Percentiles rank a stretch among this genome's conserved stretches.
phyloP scores from a whole-genome alignment of 2,113 vertebrate genomes.

The Tupaia chinensis region DNA sequence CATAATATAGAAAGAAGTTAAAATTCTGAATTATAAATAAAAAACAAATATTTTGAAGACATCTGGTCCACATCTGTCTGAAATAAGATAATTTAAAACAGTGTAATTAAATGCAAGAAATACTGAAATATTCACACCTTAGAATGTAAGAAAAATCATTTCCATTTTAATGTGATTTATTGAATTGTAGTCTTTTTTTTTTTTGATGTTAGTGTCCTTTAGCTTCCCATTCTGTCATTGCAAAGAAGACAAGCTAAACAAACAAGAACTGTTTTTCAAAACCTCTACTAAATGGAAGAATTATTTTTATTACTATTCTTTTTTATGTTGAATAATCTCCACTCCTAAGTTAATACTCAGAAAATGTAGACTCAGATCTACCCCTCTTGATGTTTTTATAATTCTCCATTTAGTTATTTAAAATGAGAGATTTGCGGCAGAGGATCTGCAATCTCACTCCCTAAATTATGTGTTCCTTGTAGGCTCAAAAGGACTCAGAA shows the following conservation, averaged over 20 bases:
- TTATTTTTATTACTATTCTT: constrained; percentile 47
- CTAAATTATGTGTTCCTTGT: constrained; percentile 43
- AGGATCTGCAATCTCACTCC: constrained; percentile 34
- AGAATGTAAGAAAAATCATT: constrained; percentile 74
- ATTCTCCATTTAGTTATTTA: constrained; percentile 58
- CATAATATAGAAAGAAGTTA: constrained; percentile 83
- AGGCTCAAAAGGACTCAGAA: not conserved
- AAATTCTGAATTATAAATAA: constrained; percentile 87
- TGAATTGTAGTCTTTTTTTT: constrained; percentile 61
- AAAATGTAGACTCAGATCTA: constrained; percentile 33
- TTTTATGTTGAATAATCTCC: constrained; percentile 24
- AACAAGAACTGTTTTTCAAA: constrained; percentile 67
- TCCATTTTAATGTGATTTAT: constrained; percentile 72
- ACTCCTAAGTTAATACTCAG: constrained; percentile 62
- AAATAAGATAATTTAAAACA: constrained; percentile 86
- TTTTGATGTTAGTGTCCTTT: constrained; percentile 46
- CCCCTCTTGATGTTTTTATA: constrained; percentile 50
- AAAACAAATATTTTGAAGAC: constrained; percentile 86
- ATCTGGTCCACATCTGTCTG: constrained; percentile 88
- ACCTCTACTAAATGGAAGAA: constrained; percentile 44
- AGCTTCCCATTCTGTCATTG: constrained; percentile 68
- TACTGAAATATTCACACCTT: constrained; percentile 85
- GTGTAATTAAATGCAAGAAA: constrained; percentile 85
- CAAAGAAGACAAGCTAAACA: constrained; percentile 51
- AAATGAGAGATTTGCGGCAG: constrained; percentile 48